Evolutionary conservation across 1,140 invertebrate species (phyloP).

Genomic region (Drosophila fuyamai): DNA sequence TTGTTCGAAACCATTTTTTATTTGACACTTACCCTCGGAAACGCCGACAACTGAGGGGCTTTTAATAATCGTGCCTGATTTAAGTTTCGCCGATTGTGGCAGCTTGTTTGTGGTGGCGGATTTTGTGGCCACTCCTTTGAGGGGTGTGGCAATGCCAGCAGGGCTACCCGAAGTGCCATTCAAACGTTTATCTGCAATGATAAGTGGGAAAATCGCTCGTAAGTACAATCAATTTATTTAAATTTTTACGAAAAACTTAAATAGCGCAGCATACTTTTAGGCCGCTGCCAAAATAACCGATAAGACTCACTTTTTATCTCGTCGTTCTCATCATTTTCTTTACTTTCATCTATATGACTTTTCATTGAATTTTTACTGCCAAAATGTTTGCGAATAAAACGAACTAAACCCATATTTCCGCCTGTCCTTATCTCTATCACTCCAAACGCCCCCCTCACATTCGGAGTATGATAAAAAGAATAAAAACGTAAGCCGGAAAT

Average conservation of each 20-base stretch:
- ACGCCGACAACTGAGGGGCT: constrained; percentile 32
- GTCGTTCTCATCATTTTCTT: not conserved
- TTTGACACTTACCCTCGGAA: constrained; percentile 61
- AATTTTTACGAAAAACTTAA: no score
- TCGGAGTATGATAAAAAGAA: not conserved
- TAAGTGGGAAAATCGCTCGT: not conserved
- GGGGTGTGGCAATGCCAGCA: constrained; percentile 12
- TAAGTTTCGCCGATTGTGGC: constrained; percentile 35
- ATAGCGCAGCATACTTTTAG: constrained; percentile 38
- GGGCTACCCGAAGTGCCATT: constrained; percentile 26
- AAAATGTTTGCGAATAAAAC: constrained; percentile 18
- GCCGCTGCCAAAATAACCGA: constrained; percentile 6
- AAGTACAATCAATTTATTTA: not conserved
- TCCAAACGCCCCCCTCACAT: not conserved
- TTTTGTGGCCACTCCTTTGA: constrained; percentile 39
- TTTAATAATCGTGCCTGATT: constrained; percentile 42
- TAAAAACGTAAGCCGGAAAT: constrained; percentile 1
- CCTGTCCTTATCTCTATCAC: not conserved
- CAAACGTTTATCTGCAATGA: constrained; percentile 62
- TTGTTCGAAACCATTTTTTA: constrained; percentile 1
- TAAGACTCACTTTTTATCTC: constrained; percentile 12
- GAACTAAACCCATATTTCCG: constrained; percentile 16
- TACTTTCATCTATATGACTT: not conserved
- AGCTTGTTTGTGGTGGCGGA: constrained; percentile 28
- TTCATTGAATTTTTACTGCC: constrained; percentile 12